A percentile compares a stretch with the other conserved stretches of the same genome.
These are phyloP conservation scores for Nylanderia fulva DNA, from an alignment of 1,140 invertebrate genomes.

Conservation along the genomic window DNA sequence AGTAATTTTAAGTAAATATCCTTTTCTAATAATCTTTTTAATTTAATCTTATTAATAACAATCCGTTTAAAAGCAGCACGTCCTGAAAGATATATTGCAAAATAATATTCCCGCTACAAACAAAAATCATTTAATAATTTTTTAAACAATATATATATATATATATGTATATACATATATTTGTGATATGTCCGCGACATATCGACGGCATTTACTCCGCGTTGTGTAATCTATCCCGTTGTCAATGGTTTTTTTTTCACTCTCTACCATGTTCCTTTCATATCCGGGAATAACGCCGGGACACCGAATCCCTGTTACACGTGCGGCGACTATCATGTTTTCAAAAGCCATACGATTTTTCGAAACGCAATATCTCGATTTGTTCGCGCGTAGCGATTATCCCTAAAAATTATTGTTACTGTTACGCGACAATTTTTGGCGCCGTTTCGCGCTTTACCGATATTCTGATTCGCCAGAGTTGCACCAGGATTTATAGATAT, in stretches of 20 bases:
- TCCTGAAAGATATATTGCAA: constrained; percentile 17
- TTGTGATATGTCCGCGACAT: constrained; percentile 36
- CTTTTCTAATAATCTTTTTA: not conserved
- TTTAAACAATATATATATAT: constrained; percentile 1
- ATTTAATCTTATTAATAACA: not conserved
- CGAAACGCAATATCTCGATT: constrained; percentile 59
- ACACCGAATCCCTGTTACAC: constrained; percentile 59
- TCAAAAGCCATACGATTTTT: constrained; percentile 62
- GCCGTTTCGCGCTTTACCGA: constrained; percentile 39
- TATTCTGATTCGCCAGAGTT: constrained; percentile 27
- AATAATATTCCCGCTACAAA: constrained; percentile 20
- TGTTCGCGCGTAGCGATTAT: constrained; percentile 62
- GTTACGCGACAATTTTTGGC: constrained; percentile 56
- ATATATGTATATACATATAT: not conserved
- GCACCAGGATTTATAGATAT: constrained; percentile 24
- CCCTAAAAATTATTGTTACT: constrained; percentile 62
- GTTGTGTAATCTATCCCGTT: constrained; percentile 58
- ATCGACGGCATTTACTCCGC: constrained; percentile 50
- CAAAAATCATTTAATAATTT: constrained; percentile 55
- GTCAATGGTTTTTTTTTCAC: constrained; percentile 54
- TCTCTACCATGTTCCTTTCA: constrained; percentile 57
- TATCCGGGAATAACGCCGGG: constrained; percentile 54
- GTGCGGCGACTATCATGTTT: constrained; percentile 56
- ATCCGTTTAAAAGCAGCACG: not conserved
- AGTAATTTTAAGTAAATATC: no score